These are phyloP conservation scores for Phaonia tiefii DNA, from an alignment of 2,888 invertebrate species.

Conservation along the genomic window DNA sequence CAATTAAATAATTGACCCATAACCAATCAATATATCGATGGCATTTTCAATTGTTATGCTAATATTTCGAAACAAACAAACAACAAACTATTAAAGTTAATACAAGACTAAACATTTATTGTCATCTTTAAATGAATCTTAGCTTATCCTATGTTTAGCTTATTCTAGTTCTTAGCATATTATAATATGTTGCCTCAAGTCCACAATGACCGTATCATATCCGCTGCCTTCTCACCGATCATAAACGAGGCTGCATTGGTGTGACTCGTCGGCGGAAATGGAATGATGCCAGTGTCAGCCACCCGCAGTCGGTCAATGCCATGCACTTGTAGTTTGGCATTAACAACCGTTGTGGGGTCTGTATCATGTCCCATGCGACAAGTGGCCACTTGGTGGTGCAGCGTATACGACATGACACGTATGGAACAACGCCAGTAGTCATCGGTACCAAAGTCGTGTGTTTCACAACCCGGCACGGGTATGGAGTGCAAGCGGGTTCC, in stretches of 20 bases:
- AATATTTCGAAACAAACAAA: too few species aligned
- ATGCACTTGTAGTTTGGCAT: conserved; percentile 84
- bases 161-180: too few species aligned
- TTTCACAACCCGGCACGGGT: conserved; percentile 82
- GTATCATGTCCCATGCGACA: conserved; percentile 86
- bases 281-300: conserved; percentile 86
- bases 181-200: conserved; percentile 15
- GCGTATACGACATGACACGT: conserved; percentile 83
- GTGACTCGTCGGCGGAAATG: conserved; percentile 85
- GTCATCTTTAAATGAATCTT: too few species aligned
- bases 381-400: conserved; percentile 86
- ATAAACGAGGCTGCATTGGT: conserved; percentile 86
- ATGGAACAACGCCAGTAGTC: conserved; percentile 88
- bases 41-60: too few species aligned
- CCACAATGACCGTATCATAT: conserved; percentile 84
- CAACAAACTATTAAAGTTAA: too few species aligned
- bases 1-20: too few species aligned
- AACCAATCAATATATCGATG: too few species aligned
- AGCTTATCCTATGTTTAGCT: too few species aligned
- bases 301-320: conserved; percentile 84
- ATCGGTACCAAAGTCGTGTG: conserved; percentile 82
- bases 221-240: conserved; percentile 87
- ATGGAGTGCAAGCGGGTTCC: conserved; percentile 82
- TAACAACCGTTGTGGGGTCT: conserved; percentile 85
- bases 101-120: too few species aligned